Base-by-base conservation (phyloP, 2,113 vertebrate species). In the Elachura formosa region DNA sequence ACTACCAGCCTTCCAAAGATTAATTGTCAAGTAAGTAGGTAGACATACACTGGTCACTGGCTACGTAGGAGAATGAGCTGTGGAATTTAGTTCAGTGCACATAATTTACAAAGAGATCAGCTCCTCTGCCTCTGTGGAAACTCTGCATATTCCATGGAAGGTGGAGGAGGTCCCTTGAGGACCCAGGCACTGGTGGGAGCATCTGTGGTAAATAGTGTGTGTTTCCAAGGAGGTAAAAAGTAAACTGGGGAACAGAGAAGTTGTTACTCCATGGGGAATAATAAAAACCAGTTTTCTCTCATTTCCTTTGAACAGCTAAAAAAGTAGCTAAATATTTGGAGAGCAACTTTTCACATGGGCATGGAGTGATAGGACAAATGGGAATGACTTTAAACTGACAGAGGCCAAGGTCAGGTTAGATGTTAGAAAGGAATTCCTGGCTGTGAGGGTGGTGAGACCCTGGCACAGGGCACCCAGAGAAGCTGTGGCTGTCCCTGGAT, bases 221-320 rank as follows among this genome's bases (percentile, higher is more conserved):
- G n/a, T 97, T 98, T 98, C 97, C 63, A 72, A 97, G 98, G 98
- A 99, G 98, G 98, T 97, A 96, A 98, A 98, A 97, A 97, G 93
- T 89, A 96, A 97, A 98, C 91, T 94, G 79, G 90, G 88, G 87
- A 95, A 89, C 56, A 90, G 96, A 93, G 94, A 97, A 98, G 97
- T 96, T 98, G 96, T 96, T 92, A 94, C 95, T 84, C 92, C 95
- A 74, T 38, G 61, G 97, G 98, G 96, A 97, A 97, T 98, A 98
- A 98, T 98, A 97, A 98, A 98, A 98, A 94, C 96, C 89, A 95
- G 96, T 96, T 98, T 96, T 90, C 95, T 97, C 95, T 98, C 96
- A 98, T 98, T 98, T 98, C 95, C 97, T 98, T 98, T 92, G 92
- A 96, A 97, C 97, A 97, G 98, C 96, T 97, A 97, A 98, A 82